These are phyloP conservation scores for Ctena decussata DNA, from an alignment of 2,888 invertebrate species.

Conservation along the genomic window DNA sequence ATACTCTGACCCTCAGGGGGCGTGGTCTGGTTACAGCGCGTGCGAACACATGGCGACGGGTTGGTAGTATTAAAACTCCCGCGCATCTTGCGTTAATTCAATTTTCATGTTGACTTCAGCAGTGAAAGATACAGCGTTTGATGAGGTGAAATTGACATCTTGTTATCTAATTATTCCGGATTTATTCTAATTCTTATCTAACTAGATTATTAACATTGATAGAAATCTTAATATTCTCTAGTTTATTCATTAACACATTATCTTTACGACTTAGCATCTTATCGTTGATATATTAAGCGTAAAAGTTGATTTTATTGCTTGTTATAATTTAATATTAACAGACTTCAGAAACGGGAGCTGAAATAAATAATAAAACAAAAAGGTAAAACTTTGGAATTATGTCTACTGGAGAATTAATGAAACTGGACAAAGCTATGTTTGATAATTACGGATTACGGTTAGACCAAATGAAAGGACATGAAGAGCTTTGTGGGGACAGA, in stretches of 20 bases:
- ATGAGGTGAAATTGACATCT: background rate
- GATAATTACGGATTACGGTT: conserved; percentile 52
- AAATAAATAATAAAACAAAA: too few relatives aligned
- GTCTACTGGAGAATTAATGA: conserved; percentile 37
- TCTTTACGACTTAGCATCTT: background rate
- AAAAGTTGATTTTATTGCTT: background rate
- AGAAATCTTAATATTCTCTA: conserved; percentile 4
- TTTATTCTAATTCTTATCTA: conserved; percentile 41
- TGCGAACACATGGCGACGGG: conserved; percentile 52
- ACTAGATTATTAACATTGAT: conserved; percentile 8
- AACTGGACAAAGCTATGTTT: conserved; percentile 58
- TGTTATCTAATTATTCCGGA: conserved; percentile 58
- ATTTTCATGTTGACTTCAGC: conserved; percentile 65
- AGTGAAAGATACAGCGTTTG: conserved; percentile 1
- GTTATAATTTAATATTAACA: conserved; percentile 1
- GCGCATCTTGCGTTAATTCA: conserved; percentile 61
- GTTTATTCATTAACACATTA: conserved; percentile 7
- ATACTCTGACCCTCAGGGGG: conserved; percentile 37
- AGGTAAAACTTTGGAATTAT: background rate
- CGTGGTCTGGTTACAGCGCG: conserved; percentile 39
- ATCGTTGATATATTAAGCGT: background rate
- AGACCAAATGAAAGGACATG: conserved; percentile 52
- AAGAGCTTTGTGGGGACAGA: conserved; percentile 55
- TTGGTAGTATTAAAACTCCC: conserved; percentile 27
- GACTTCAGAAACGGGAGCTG: too few relatives aligned